Base-by-base conservation (phyloP, 2,888 invertebrate genomes). In the Diplazon laetatorius region DNA sequence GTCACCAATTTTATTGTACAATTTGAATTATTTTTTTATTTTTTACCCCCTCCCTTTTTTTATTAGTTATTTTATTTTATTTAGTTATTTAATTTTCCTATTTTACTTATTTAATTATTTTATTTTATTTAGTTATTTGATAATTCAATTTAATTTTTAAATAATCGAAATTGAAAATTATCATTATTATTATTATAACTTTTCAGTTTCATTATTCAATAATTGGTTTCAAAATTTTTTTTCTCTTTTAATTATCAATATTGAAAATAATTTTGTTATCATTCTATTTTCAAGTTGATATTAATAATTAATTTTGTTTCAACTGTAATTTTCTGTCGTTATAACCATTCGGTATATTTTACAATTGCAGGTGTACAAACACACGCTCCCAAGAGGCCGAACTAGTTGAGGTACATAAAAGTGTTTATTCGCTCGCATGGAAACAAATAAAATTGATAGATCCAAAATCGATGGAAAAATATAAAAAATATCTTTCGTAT, bases 351-450 rank as follows among this genome's bases (percentile, higher is more conserved):
- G n/a, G n/a, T 30, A 30, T 30, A 5, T 30, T 30, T 30, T 30
- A 30, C 6, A 30, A 2, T 30, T 30, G 30, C 81, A 86, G 85
- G 76, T 87, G 87, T 80, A 86, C 87, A 81, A 84, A 85, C 78
- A 86, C 86, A 84, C 83, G 84, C 78, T 86, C 76, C 82, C 86
- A 83, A 83, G 89, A 82, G 85, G 87, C 87, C 78, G 88, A 87
- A 85, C 87, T 80, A 86, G 87, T 82, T 85, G 88, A 89, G 88
- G 89, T 89, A 85, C 9, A 39, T n/a, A 20, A 22, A 73, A 55
- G 12, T 2, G 14, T n/a, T 60, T 6, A 50, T 46, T 37, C 25
- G 1, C 2, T 0, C 1, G 12, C 2, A 25, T 1, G n/a, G n/a
- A 12, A 10, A 22, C n/a, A 10, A 22, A 5, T 9, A 25, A 25